Conservation (phyloP, 2,113 vertebrate species). For the Salvelinus alpinus region DNA sequence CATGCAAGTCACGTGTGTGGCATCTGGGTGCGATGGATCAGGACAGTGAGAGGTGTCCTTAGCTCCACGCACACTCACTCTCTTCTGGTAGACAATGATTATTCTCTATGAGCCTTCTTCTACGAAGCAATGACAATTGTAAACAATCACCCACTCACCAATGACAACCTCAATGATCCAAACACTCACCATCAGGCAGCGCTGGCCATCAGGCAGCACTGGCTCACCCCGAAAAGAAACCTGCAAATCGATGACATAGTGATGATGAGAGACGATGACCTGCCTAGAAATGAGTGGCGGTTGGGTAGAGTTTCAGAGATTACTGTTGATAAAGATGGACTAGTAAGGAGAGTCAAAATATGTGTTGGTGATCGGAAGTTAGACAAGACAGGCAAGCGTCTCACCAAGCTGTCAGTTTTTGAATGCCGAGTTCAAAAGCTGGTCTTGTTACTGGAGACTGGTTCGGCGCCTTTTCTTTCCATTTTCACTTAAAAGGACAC, state of each 20-base stretch:
- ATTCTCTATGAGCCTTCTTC: conserved; percentile 5
- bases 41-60: conserved; percentile 10
- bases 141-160: conserved; percentile 15
- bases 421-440: background rate
- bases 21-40: conserved; percentile 31
- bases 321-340: conserved; percentile 11
- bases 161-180: conserved; percentile 22
- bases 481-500: too few species aligned
- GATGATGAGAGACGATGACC: conserved; percentile 17
- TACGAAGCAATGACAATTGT: conserved; percentile 21
- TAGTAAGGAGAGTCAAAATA: conserved; percentile 17
- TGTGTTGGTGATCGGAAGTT: conserved; percentile 14
- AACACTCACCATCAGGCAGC: background rate
- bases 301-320: conserved; percentile 10
- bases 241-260: conserved; percentile 14
- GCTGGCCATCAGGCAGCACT: too few species aligned
- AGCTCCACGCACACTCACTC: background rate
- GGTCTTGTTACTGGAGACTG: background rate
- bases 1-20: conserved; percentile 35
- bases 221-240: conserved; percentile 17
- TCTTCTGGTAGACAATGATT: conserved; percentile 17
- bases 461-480: background rate
- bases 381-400: background rate
- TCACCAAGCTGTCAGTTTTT: background rate
- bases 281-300: conserved; percentile 11